Evolutionary conservation across 2,113 vertebrate species (phyloP), one percentile per base, ranked within the genome.

Genomic region (Oreochromis spilurus): DNA sequence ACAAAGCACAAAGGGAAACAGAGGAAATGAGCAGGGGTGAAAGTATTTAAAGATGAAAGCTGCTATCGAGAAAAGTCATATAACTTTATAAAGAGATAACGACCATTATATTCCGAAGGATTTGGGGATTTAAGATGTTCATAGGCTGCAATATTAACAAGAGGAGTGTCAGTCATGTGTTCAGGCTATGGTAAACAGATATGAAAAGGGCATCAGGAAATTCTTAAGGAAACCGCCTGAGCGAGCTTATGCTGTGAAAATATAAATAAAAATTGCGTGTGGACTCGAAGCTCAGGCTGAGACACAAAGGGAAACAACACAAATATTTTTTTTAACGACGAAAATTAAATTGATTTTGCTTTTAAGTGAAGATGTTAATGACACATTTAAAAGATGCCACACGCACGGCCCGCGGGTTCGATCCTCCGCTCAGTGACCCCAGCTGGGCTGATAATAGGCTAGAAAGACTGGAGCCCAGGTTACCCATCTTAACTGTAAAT

Each of bases 51-150:
- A 95, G 89, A 94, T 93, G 91, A 95, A 95, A 88, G 90, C 90
- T 86, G 78, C 90, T 65, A 85, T 91, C 77, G 79, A 84, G 77
- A 90, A 87, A 91, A 91, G 87, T 90, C 88, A 57, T 77, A 55
- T 80, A 94, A 95, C 89, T 95, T 96, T 92, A 91, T 91, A 93
- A 95, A 94, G 87, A 88, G 80, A 94, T 91, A 92, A 93, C 80
- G 85, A 91, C 81, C 87, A 83, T 90, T 93, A 81, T 82, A 90
- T 90, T 90, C 79, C 12, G 16, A 43, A 86, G 86, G 87, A 94
- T 94, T 93, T 92, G 24, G 79, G 87, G 89, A 79, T 94, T 93
- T 86, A 80, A 78, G 81, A 65, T 84, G 91, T 82, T 83, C 70
- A 85, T 65, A 90, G 82, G 86, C 79, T 82, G 84, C 88, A 84